A percentile compares a stretch with the other conserved stretches of the same genome.
Evolutionary conservation across 2,797 vertebrate genomes (phyloP).

Genomic region (Bovichtus variegatus): DNA sequence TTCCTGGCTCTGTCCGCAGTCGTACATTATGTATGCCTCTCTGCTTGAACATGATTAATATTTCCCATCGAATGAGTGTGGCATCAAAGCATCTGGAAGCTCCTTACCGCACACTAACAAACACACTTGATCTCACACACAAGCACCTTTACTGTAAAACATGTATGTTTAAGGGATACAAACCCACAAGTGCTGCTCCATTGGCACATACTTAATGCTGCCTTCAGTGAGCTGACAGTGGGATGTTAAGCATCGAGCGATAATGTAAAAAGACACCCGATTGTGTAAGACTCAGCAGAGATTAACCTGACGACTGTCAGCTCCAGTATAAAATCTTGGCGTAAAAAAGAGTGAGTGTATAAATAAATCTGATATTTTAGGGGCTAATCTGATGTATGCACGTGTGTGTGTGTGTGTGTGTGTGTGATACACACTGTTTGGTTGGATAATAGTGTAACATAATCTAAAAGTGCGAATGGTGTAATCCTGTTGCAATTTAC

Average conservation of each 20-base stretch:
- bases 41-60: conserved; percentile 73
- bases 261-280: conserved; percentile 79
- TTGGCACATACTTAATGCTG: conserved; percentile 47
- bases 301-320: conserved; percentile 84
- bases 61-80: conserved; percentile 67
- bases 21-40: conserved; percentile 65
- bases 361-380: conserved; percentile 75
- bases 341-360: conserved; percentile 70
- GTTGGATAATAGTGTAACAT: conserved; percentile 56
- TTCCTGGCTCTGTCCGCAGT: conserved; percentile 42
- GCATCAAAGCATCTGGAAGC: conserved; percentile 64
- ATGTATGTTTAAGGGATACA: conserved; percentile 49
- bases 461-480: conserved; percentile 58
- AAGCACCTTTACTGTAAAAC: conserved; percentile 18
- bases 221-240: conserved; percentile 65
- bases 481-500: conserved; percentile 65
- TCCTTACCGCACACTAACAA: conserved; percentile 36
- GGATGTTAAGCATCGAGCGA: conserved; percentile 65
- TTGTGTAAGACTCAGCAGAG: conserved; percentile 81
- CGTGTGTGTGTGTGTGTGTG: conserved; percentile 20
- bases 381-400: conserved; percentile 72
- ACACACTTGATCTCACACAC: neutral
- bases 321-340: conserved; percentile 65
- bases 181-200: conserved; percentile 25
- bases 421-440: conserved; percentile 41